Conservation (phyloP, 1,140 invertebrate genomes). For the Drosophila punjabiensis region DNA sequence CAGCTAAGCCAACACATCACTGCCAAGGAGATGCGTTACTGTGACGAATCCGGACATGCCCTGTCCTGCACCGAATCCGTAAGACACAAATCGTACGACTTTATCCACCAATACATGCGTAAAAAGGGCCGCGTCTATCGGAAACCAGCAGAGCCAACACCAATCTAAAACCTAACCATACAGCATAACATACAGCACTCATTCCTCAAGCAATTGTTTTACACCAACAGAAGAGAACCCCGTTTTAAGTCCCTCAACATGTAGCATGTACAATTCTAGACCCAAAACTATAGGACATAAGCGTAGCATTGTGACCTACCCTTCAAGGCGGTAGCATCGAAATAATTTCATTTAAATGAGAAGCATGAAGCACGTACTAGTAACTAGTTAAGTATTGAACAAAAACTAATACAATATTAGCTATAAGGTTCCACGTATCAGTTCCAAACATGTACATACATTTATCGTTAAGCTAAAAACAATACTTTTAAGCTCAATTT, state of each 20-base stretch:
- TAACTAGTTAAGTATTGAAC: background rate
- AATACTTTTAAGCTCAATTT: background rate
- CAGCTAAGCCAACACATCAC: slow-evolving; percentile 98
- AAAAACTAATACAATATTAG: background rate
- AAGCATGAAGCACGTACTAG: background rate
- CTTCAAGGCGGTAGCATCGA: slow-evolving; percentile 11
- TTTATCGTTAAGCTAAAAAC: background rate
- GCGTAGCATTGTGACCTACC: slow-evolving; percentile 4
- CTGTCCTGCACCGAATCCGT: slow-evolving; percentile 96
- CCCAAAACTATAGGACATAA: slow-evolving; percentile 2
- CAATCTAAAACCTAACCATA: slow-evolving; percentile 51
- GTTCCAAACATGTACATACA: slow-evolving; percentile 1
- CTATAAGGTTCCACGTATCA: background rate
- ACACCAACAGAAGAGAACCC: background rate
- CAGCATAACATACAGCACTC: background rate
- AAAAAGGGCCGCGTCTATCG: slow-evolving; percentile 90
- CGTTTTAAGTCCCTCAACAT: too few species aligned
- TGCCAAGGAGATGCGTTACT: slow-evolving; percentile 97
- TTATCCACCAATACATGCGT: slow-evolving; percentile 97
- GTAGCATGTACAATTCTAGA: background rate
- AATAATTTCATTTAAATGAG: background rate
- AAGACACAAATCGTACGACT: slow-evolving; percentile 96
- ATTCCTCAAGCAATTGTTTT: background rate
- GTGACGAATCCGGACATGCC: slow-evolving; percentile 91
- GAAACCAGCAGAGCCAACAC: slow-evolving; percentile 57